These are phyloP conservation scores for Nannobrachium achirus DNA, from an alignment of 2,113 vertebrate species.

Conservation along the genomic window DNA sequence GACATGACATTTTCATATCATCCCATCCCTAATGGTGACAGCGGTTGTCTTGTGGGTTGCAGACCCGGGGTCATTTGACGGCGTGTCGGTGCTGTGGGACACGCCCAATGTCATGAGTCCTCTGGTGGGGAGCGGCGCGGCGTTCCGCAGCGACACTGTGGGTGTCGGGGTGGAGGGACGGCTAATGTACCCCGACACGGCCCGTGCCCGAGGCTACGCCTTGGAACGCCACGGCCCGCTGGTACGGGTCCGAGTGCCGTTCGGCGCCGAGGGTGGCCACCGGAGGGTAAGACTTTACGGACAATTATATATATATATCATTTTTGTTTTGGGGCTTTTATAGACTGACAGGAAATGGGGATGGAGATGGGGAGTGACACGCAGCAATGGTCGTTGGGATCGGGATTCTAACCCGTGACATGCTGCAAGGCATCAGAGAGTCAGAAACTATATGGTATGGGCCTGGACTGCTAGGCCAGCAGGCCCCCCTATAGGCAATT, in stretches of 20 bases:
- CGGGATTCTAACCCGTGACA: no score
- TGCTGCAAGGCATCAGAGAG: no score
- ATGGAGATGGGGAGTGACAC: no score
- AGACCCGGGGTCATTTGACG: slow-evolving; percentile 57
- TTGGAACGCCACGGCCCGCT: slow-evolving; percentile 27
- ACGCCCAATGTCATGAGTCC: slow-evolving; percentile 42
- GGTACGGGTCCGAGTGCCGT: slow-evolving; percentile 55
- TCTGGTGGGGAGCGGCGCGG: slow-evolving; percentile 13
- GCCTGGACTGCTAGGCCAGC: no score
- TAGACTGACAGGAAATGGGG: no score
- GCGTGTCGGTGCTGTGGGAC: slow-evolving; percentile 41
- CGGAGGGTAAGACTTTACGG: slow-evolving; percentile 41
- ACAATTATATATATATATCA: no score
- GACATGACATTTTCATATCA: no score
- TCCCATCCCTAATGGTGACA: no score
- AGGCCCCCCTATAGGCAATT: no score
- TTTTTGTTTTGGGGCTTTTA: no score
- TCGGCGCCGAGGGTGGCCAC: slow-evolving; percentile 60
- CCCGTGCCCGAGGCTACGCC: slow-evolving; percentile 30
- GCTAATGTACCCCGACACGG: slow-evolving; percentile 33
- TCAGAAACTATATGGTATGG: no score
- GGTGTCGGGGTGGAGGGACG: slow-evolving; percentile 46
- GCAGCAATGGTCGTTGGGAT: no score
- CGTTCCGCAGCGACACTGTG: slow-evolving; percentile 43
- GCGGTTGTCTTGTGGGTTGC: neutral